A percentile compares a stretch with the other conserved stretches of the same genome.
phyloP scores from a whole-genome alignment of 2,113 vertebrate species.

The Poeciliopsis retropinna region DNA sequence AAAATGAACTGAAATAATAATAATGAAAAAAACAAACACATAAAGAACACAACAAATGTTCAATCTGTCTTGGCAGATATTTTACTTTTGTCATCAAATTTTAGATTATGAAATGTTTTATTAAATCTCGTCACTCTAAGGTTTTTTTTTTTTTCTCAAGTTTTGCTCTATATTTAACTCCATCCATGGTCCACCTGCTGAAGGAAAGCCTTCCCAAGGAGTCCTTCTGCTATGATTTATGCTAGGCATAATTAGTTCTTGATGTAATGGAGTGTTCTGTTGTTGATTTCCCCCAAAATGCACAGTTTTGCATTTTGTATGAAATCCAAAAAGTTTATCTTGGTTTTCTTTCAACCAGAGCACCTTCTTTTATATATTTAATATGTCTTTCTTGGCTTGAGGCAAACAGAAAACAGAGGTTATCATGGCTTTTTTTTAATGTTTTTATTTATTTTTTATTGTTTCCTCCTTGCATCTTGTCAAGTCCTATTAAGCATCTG shows the following conservation, averaged over 20 bases:
- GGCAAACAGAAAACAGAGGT: neutral
- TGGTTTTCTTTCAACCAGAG: neutral
- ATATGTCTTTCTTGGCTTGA: neutral
- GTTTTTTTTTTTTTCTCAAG: no score
- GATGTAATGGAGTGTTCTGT: no score
- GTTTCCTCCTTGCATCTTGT: no score
- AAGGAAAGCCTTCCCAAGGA: no score
- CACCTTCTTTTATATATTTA: neutral
- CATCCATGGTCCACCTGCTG: no score
- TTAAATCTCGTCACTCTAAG: no score
- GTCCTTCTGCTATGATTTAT: no score
- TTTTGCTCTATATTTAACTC: no score
- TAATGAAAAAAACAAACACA: neutral
- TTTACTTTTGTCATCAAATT: neutral
- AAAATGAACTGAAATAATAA: constrained; percentile 24
- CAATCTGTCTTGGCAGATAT: neutral
- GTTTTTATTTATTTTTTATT: neutral
- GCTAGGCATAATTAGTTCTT: no score
- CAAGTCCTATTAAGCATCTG: neutral
- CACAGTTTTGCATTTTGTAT: no score
- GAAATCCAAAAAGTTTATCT: neutral
- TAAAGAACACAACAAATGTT: neutral
- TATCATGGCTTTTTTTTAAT: neutral
- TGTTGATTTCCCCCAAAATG: neutral
- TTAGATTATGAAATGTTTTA: neutral